Conservation (phyloP, 1,140 invertebrate genomes). For the Gonioctena quinquepunctata region DNA sequence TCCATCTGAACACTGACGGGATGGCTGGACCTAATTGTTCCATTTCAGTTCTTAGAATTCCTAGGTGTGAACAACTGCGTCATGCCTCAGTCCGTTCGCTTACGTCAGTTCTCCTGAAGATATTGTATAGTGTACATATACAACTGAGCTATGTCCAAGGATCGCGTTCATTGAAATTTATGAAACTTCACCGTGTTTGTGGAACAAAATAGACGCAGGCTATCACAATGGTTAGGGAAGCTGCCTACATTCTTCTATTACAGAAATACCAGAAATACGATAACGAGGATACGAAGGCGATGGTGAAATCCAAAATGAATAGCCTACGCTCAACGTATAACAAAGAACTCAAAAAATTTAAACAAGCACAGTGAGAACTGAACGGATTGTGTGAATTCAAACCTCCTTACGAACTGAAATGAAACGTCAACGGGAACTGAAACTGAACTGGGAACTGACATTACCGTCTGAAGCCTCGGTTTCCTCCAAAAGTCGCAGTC, state of each 20-base stretch:
- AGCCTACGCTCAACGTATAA: constrained; percentile 3
- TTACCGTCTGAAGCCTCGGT: no score
- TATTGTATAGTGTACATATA: no score
- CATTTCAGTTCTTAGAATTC: no score
- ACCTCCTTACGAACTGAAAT: background rate
- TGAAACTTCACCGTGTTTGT: background rate
- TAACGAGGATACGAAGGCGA: background rate
- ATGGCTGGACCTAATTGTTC: no score
- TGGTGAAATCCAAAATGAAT: constrained; percentile 16
- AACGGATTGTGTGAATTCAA: background rate
- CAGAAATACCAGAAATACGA: constrained; percentile 2
- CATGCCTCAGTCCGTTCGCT: no score
- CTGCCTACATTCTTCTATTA: no score
- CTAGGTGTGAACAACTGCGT: no score
- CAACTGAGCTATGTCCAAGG: background rate
- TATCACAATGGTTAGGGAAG: background rate
- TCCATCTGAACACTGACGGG: no score
- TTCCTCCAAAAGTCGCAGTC: no score
- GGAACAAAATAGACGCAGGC: background rate
- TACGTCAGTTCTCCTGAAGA: no score
- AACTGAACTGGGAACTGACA: no score
- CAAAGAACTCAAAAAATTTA: constrained; percentile 3
- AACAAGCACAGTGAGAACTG: background rate
- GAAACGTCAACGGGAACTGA: background rate
- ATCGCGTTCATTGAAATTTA: background rate